Conservation (phyloP, 2,797 vertebrate genomes). For the Gastrophryne carolinensis region DNA sequence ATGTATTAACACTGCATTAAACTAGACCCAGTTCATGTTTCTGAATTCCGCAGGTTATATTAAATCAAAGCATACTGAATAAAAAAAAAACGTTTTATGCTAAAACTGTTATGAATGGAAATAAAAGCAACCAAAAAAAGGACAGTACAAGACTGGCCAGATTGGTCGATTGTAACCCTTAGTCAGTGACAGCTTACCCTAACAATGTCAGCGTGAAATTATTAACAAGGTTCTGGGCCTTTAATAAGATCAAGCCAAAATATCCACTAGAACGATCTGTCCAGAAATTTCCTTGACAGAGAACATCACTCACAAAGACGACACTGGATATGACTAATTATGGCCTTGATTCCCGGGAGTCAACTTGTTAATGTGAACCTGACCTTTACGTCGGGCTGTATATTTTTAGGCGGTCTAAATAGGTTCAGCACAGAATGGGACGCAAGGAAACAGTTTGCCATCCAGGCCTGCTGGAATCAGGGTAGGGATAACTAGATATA, state of each 20-base stretch:
- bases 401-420: constrained; percentile 50
- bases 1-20: too few species aligned
- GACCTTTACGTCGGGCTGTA: constrained; percentile 39
- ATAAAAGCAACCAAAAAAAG: too few species aligned
- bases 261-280: background rate
- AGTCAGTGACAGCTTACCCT: background rate
- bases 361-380: constrained; percentile 38
- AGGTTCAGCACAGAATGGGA: constrained; percentile 14
- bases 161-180: constrained; percentile 61
- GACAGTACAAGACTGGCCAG: too few species aligned
- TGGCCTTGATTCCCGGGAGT: constrained; percentile 30
- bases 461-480: background rate
- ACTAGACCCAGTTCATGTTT: too few species aligned
- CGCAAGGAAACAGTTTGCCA: background rate
- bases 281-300: constrained; percentile 17
- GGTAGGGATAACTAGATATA: background rate
- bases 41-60: too few species aligned
- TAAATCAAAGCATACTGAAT: too few species aligned
- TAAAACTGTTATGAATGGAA: too few species aligned
- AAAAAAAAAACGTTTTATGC: too few species aligned
- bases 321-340: constrained; percentile 30
- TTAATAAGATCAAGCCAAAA: constrained; percentile 7
- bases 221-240: background rate
- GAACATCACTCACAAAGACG: background rate
- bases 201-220: background rate